Evolutionary conservation across 2,888 invertebrate genomes (phyloP), one percentile per base, ranked within the genome.

Genomic region (Masnerella sp.): DNA sequence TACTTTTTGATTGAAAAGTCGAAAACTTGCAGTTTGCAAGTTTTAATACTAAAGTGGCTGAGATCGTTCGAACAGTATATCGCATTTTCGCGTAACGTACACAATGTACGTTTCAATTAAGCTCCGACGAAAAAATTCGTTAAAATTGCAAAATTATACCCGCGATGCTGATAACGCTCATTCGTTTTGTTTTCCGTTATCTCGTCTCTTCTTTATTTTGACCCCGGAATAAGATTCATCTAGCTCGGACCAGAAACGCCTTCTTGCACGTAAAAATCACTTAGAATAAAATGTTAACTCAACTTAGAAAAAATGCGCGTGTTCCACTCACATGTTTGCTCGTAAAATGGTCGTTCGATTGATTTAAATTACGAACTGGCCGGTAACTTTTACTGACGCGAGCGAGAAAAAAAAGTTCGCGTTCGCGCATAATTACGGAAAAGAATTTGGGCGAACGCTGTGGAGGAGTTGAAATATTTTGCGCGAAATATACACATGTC

Each of bases 241-340:
- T 70, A 38, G 62, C 70, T 70, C 47, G 18, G 15, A 12, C 17
- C 11, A 14, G 49, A 5, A 20, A 54, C 62, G 70, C 70, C 62
- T 49, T 18, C 49, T 62, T 56, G 70, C 42, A 40, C 70, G 62
- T 70, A 70, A 62, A 70, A 70, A 70, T 70, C 62, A 64, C 70
- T 70, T 58, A 56, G 62, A 70, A 70, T 64, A 58, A 64, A 70
- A 64, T 62, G 62, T 58, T 30, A 22, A 51, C 30, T 30, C 54
- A 28, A 9, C 8, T n/a, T n/a, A 7, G n/a, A 9, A 49, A 62
- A 45, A 62, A 56, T 54, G 20, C 47, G 11, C 28, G 36, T 40
- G 61, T 54, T 22, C 32, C 18, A 45, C 12, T 25, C 15, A 28
- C 15, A 28, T 28, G 8, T 17, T 15, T 38, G 12, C 38, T 7